Evolutionary conservation across 2,113 vertebrate species (phyloP), one percentile per base, ranked within the genome.

Genomic region (Sardina pilchardus): DNA sequence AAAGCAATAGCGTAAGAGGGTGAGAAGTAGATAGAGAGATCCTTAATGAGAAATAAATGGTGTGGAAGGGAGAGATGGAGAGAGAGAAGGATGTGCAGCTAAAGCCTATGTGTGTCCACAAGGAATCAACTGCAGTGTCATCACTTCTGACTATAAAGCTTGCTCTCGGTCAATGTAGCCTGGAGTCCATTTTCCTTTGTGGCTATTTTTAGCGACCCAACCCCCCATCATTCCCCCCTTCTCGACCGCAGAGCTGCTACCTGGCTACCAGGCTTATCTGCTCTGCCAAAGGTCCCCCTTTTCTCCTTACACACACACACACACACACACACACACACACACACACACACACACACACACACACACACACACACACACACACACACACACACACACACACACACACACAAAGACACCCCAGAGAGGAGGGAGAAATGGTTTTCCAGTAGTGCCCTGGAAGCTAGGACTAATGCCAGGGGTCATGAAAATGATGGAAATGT

Each of bases 81-180:
- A 30, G 89, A 84, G 85, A 89, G 92, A 93, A 89, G 42, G 89
- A 93, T 92, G 89, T 92, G 85, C 88, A 90, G 91, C 87, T 90
- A 8, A 36, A n/a, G 82, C 44, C 39, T 83, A 67, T 42, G 30
- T 78, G 86, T 83, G 78, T 82, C 81, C 88, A 78, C 88, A 81
- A 48, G 81, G 89, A 90, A 91, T 89, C 88, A 88, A 91, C 90
- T 92, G 92, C 92, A 88, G 88, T 83, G 88, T 93, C 93, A 94
- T 93, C 92, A 92, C 93, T 93, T 86, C 90, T 89, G 90, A 87
- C 89, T 90, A 91, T 91, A 92, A 93, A 94, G 93, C 90, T 92
- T 82, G 84, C 90, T 92, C 90, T 91, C 91, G 93, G 92, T 93
- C 91, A 91, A 88, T 88, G 89, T 90, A 91, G 92, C 90, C 91